Evolutionary conservation across 2,888 invertebrate genomes (phyloP).

Genomic region (Eristalis arbustorum): DNA sequence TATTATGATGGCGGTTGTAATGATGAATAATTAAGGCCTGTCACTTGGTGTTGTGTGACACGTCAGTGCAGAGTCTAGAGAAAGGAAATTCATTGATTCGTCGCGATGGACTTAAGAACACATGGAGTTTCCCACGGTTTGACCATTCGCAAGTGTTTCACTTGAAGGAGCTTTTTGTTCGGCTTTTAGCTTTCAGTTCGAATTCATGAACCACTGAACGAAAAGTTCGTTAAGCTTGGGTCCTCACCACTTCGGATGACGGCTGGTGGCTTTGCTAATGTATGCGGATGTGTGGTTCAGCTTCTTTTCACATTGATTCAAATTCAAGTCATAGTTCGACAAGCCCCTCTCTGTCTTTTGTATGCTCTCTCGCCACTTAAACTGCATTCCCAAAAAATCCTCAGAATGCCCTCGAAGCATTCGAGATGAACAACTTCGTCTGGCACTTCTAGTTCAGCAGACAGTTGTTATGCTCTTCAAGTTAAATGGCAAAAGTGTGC

Average conservation of each 20-base stretch:
- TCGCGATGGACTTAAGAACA: background rate
- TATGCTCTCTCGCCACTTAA: too few species aligned
- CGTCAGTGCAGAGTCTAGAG: background rate
- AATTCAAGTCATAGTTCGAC: background rate
- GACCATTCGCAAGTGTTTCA: background rate
- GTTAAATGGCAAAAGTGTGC: too few species aligned
- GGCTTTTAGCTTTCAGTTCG: background rate
- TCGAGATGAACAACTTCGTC: too few species aligned
- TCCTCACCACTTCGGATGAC: background rate
- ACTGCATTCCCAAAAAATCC: too few species aligned
- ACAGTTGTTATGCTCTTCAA: too few species aligned
- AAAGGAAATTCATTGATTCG: conserved; percentile 39
- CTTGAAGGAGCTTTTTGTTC: background rate
- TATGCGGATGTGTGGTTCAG: too few species aligned
- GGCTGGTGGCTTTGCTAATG: background rate
- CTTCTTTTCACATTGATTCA: background rate
- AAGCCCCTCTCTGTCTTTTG: too few species aligned
- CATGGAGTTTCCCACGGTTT: too few species aligned
- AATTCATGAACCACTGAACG: conserved; percentile 1
- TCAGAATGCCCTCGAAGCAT: too few species aligned
- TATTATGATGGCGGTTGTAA: background rate
- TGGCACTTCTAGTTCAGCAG: too few species aligned
- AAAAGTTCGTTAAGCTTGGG: background rate
- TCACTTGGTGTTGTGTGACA: conserved; percentile 16
- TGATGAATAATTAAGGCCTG: background rate